Conservation (phyloP, 2,797 vertebrate species). For the Phylloscopus collybita region DNA sequence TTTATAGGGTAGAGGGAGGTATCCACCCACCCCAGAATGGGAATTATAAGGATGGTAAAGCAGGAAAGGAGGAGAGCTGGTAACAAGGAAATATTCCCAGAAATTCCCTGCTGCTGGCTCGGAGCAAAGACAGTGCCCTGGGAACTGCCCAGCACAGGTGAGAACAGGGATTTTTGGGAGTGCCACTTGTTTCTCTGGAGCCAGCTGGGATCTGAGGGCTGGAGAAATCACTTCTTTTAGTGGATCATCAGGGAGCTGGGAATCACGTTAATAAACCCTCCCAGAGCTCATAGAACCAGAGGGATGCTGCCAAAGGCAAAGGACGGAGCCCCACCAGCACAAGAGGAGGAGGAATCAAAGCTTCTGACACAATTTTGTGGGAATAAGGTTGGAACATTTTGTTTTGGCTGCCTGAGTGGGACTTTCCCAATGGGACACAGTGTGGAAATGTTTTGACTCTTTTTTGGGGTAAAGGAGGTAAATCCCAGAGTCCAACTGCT, state of each 20-base stretch:
- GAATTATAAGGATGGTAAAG: not conserved
- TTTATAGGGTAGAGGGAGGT: not conserved
- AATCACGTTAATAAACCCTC: not conserved
- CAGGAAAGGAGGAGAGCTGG: not conserved
- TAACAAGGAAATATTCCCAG: not conserved
- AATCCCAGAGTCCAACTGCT: not conserved
- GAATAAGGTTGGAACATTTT: slow-evolving; percentile 62
- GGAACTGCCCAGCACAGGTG: not conserved
- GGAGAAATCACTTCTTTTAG: not conserved
- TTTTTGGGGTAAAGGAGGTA: slow-evolving; percentile 8
- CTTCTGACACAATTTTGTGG: not conserved
- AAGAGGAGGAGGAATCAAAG: slow-evolving; percentile 31
- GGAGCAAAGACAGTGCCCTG: not conserved
- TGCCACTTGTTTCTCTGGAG: not conserved
- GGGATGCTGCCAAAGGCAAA: slow-evolving; percentile 35
- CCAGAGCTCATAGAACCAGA: slow-evolving; percentile 43
- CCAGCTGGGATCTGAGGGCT: not conserved
- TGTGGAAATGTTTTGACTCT: slow-evolving; percentile 23
- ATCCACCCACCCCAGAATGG: not conserved
- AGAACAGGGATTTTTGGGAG: not conserved
- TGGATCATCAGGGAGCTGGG: slow-evolving; percentile 9
- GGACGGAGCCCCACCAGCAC: not conserved
- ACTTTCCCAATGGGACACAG: not conserved
- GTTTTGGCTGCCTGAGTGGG: slow-evolving; percentile 29
- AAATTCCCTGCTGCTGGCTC: not conserved